Evolutionary conservation across 2,113 vertebrate species (phyloP).

Genomic region (Ameiurus melas): DNA sequence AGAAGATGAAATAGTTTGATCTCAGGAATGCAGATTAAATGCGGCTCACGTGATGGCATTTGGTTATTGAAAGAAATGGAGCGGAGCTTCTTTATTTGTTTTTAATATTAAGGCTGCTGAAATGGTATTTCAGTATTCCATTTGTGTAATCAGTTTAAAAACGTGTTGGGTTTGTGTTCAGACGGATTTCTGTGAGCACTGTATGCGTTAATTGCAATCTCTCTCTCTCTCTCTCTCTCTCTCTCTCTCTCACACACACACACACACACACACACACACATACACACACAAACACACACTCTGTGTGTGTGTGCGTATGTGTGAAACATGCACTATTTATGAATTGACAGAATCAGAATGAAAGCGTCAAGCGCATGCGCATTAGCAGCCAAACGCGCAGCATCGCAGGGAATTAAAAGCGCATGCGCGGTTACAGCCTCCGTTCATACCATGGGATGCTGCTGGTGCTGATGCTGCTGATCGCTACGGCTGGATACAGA

Average conservation of each 20-base stretch:
- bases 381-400: slow-evolving; percentile 54
- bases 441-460: slow-evolving; percentile 17
- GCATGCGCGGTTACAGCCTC: slow-evolving; percentile 65
- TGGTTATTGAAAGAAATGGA: background rate
- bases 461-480: slow-evolving; percentile 39
- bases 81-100: background rate
- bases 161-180: background rate
- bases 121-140: background rate
- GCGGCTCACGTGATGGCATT: background rate
- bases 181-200: background rate
- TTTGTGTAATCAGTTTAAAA: background rate
- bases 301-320: background rate
- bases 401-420: slow-evolving; percentile 68
- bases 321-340: slow-evolving; percentile 33
- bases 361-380: slow-evolving; percentile 35
- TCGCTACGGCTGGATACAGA: slow-evolving; percentile 64
- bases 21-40: background rate
- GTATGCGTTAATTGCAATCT: background rate
- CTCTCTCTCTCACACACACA: background rate
- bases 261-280: background rate
- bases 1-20: background rate
- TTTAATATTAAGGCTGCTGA: background rate
- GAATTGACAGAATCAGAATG: slow-evolving; percentile 48
- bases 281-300: no score
- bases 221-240: background rate